phyloP scores from a whole-genome alignment of 2,113 vertebrate genomes.

The Cynocephalus volans region DNA sequence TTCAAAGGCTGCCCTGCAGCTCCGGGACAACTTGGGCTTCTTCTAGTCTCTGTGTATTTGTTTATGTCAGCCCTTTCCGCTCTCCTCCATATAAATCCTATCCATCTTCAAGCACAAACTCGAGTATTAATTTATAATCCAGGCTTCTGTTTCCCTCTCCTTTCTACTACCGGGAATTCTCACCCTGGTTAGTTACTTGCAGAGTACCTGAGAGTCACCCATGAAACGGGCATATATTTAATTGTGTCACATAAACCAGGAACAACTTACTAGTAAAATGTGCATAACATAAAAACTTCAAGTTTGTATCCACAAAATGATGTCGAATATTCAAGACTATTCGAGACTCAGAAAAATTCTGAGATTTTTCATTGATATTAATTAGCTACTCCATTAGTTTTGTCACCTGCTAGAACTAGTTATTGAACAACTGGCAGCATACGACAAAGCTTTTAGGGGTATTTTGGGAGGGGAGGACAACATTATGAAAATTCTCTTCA shows the following conservation, averaged over 20 bases:
- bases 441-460: not conserved
- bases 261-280: slow-evolving; percentile 7
- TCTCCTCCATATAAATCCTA: not conserved
- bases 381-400: not conserved
- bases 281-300: not conserved
- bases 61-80: not conserved
- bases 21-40: not conserved
- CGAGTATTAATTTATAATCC: not conserved
- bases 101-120: not conserved
- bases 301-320: slow-evolving; percentile 8
- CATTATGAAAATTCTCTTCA: slow-evolving; percentile 2
- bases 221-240: not conserved
- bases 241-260: not conserved
- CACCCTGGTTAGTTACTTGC: not conserved
- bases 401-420: slow-evolving; percentile 3
- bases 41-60: not conserved
- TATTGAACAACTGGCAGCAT: not conserved
- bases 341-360: not conserved
- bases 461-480: not conserved
- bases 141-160: not conserved
- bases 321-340: not conserved
- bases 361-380: slow-evolving; percentile 18
- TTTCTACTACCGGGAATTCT: slow-evolving; percentile 25
- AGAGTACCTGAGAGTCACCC: not conserved
- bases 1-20: not conserved